Evolutionary conservation across 2,888 invertebrate genomes (phyloP), one percentile per base, ranked within the genome.

Genomic region (Tiliacea aurago): DNA sequence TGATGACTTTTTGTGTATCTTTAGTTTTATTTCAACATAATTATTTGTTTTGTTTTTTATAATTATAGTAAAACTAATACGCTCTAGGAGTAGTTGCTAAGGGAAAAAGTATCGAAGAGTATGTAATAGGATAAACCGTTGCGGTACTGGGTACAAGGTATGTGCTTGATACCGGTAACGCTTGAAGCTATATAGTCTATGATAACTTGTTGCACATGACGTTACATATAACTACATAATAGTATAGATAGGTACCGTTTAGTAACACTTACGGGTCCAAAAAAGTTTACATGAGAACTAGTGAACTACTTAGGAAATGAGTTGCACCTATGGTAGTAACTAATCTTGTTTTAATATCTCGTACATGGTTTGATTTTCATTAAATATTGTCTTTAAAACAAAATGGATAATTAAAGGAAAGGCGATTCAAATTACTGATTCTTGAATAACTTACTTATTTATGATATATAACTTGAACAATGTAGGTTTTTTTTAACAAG

Each of bases 181-280:
- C 53, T 63, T 28, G 28, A 49, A 65, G 81, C 47, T 43, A 43
- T 20, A 28, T 28, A 45, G 75, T 64, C 58, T 59, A 81, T 81
- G 65, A 65, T 61, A 81, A 77, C 81, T 75, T 81, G 81, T 77
- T 77, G 76, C 81, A 59, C 75, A 59, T 80, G 73, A 59, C 59
- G 18, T 43, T 70, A n/a, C 41, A 53, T 20, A 79, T 73, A 53
- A 53, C 59, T 71, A 75, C 58, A 55, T 56, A 77, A 55, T 49
- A 49, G 80, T 73, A 28, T 28, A 28, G 28, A 28, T 28, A n/a
- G n/a, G 5, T 73, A 73, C 53, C 47, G 23, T 80, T 72, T 49
- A 55, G 33, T 33, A 23, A 43, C 53, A 80, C 41, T 73, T 49
- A 37, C 13, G 13, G 15, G 23, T 13, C 2, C 23, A 33, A 23